phyloP scores from a whole-genome alignment of 2,888 invertebrate species.

The Galerucella nymphaeae region DNA sequence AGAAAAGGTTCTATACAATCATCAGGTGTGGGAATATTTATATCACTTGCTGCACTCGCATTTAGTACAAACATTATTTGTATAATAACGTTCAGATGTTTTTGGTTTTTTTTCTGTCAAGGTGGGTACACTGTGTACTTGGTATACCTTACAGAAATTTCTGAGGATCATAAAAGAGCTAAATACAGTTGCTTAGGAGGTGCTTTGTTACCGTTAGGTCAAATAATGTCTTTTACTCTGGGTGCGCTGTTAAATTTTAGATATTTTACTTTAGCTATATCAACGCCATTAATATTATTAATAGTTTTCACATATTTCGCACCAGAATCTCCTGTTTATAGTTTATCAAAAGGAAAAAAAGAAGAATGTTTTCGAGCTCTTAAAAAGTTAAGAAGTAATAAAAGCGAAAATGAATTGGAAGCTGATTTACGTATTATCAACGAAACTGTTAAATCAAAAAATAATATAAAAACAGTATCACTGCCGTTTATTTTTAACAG shows the following conservation, averaged over 20 bases:
- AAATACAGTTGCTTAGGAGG: too few species aligned
- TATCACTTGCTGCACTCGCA: background rate
- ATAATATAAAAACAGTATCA: background rate
- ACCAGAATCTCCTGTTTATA: background rate
- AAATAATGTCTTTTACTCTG: too few species aligned
- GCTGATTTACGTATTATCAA: background rate
- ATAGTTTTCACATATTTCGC: background rate
- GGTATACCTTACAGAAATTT: background rate
- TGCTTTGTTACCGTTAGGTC: too few species aligned
- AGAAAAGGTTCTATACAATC: background rate
- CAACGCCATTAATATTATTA: background rate
- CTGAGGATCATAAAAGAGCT: too few species aligned
- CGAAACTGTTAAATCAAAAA: conserved; percentile 50
- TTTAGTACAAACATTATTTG: background rate
- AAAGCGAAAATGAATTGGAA: background rate
- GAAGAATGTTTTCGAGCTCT: background rate
- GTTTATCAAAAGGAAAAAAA: background rate
- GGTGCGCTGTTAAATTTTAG: background rate
- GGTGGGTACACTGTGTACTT: background rate
- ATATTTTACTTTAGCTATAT: background rate
- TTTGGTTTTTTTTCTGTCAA: background rate
- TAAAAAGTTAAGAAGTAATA: background rate
- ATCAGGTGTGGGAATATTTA: background rate
- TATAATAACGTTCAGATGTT: background rate
- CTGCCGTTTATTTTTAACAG: background rate